Evolutionary conservation across 2,797 vertebrate genomes (phyloP).

Genomic region (Selene dorsalis): DNA sequence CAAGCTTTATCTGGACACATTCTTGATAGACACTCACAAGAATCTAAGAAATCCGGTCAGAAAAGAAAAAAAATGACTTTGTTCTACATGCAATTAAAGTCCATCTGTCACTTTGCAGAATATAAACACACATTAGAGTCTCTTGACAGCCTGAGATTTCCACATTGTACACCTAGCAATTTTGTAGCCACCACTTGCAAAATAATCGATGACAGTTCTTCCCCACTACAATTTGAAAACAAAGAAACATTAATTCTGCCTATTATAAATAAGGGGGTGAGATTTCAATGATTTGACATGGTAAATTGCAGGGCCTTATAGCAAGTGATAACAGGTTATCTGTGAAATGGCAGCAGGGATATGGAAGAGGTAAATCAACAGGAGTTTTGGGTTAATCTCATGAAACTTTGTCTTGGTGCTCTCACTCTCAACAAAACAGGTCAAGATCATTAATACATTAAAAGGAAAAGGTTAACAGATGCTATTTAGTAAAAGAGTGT

Average conservation of each 20-base stretch:
- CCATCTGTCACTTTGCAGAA: conserved; percentile 31
- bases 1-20: background rate
- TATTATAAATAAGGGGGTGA: conserved; percentile 16
- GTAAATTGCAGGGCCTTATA: conserved; percentile 23
- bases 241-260: conserved; percentile 22
- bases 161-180: conserved; percentile 29
- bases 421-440: background rate
- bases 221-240: conserved; percentile 6
- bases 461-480: background rate
- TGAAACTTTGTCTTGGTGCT: conserved; percentile 1
- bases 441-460: no score
- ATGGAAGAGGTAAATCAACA: conserved; percentile 4
- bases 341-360: conserved; percentile 15
- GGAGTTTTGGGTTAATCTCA: background rate
- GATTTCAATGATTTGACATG: conserved; percentile 40
- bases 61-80: conserved; percentile 24
- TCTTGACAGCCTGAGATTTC: conserved; percentile 26
- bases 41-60: conserved; percentile 25
- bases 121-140: conserved; percentile 40
- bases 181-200: conserved; percentile 19
- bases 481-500: background rate
- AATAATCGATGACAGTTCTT: conserved; percentile 28
- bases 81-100: conserved; percentile 39
- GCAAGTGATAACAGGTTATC: conserved; percentile 17
- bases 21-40: conserved; percentile 6